Base-by-base conservation (phyloP, 2,888 invertebrate genomes). In the Amitus sp. region DNA sequence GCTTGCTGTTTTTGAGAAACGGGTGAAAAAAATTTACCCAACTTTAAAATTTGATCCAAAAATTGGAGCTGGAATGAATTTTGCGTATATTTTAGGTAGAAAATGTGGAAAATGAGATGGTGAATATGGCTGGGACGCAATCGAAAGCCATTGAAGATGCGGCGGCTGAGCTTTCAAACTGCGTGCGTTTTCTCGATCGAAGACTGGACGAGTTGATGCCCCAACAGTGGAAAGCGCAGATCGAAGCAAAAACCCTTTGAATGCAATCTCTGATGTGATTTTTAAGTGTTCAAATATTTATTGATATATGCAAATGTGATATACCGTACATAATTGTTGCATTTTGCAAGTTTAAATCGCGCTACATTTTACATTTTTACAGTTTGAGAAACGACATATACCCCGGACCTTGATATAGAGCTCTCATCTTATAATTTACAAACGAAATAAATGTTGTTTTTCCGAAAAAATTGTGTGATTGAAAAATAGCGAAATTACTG, bases 121-220 rank as follows among this genome's bases (percentile, higher is more conserved):
- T 84, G 7, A 81, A 84, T 63, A 64, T 84, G 46, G 82, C 83
- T 61, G 79, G 82, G 68, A 73, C 79, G 58, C 75, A 83, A 58
- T 80, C 83, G 61, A 77, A 83, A 27, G 82, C 83, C 57, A 77
- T 84, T 69, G 84, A 85, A 70, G 82, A 83, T 48, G 83, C 83
- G 9, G 83, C 83, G 1, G 76, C 78, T 51, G 80, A 79, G 57
- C 72, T 85, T 53, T 73, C 82, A 9, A 81, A 78, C 46, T 82
- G 83, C 60, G 82, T 85, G 1, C 77, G 82, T 46, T 85, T 84
- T 73, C 74, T 85, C 48, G 84, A 84, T 68, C 75, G 83, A 57
- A 75, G 85, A 67, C 77, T 85, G 47, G 85, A 85, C 65, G 85
- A 85, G 68, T 72, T 85, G 17, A 72, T 82, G 55, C 85, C 85